These are phyloP conservation scores for Furcifer pardalis DNA, from an alignment of 2,797 vertebrate species.

Conservation along the genomic window DNA sequence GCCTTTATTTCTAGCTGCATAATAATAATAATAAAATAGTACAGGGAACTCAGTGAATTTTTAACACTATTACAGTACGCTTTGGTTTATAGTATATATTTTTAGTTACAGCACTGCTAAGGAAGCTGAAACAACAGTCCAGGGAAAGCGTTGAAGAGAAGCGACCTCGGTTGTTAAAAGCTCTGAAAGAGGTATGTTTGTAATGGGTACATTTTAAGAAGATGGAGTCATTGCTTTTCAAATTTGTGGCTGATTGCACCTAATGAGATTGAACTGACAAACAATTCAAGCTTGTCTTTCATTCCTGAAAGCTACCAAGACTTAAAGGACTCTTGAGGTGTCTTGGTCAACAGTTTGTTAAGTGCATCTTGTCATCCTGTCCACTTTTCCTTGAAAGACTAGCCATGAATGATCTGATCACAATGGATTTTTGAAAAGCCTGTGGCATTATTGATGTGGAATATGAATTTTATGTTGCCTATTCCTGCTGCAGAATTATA, in stretches of 20 bases:
- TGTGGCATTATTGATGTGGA: not conserved
- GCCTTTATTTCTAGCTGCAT: not conserved
- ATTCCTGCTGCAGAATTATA: not conserved
- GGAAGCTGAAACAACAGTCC: constrained; percentile 98
- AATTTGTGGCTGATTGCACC: not conserved
- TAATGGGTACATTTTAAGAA: constrained; percentile 1
- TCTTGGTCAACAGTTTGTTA: not conserved
- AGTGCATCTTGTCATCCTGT: not conserved
- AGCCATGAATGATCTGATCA: not conserved
- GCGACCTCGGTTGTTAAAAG: constrained; percentile 94
- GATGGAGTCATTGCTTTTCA: not conserved
- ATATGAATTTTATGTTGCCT: not conserved
- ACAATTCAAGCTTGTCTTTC: not conserved
- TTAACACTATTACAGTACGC: not conserved
- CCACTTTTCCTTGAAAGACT: not conserved
- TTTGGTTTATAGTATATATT: constrained; percentile 9
- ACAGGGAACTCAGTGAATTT: not conserved
- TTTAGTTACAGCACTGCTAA: constrained; percentile 92
- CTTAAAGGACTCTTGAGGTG: not conserved
- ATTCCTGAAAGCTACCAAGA: not conserved
- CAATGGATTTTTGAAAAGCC: not conserved
- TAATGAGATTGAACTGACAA: not conserved
- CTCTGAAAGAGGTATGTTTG: constrained; percentile 90
- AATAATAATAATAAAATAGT: not conserved
- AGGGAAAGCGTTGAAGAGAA: constrained; percentile 98